Evolutionary conservation across 2,113 vertebrate species (phyloP), one percentile per base, ranked within the genome.

Genomic region (Phalacrocorax aristotelis): DNA sequence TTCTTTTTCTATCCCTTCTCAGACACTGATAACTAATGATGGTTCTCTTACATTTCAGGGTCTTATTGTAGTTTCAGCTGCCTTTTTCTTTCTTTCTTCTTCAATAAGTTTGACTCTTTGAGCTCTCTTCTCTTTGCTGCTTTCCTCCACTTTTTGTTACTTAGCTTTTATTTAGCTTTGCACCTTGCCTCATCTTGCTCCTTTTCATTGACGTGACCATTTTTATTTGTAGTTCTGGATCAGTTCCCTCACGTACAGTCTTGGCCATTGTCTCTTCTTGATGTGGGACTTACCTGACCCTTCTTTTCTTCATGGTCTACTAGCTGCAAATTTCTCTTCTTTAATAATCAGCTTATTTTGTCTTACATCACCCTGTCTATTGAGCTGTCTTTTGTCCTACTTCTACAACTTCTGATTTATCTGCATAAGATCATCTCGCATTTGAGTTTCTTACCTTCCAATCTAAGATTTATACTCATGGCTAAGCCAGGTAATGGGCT

Each of bases 161-260:
- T 89, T 94, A 51, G 38, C 46, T 93, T 93, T 90, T 89, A 75
- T 86, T 95, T 91, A 89, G 23, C 69, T 83, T 94, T 91, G 48
- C 34, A 79, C n/a, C 60, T 86, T 93, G n/a, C 32, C n/a, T 94
- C n/a, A 46, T 83, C 74, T 84, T 69, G 23, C 29, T 87, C 42
- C 32, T 95, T 90, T 91, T 84, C 34, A 49, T 75, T 91, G 81
- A 61, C 34, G 3, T 58, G 66, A 32, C 55, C 14, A 1, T 75
- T 95, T 89, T 89, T 75, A 83, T 89, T 95, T 93, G 76, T 72
- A 87, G 83, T 83, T 87, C 86, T 80, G 90, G 83, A 92, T 92
- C 83, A 89, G 61, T 83, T 96, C 66, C 71, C 49, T 66, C 74
- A 76, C 79, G 88, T 80, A 71, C 5, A 90, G 48, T 81, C 64